These are phyloP conservation scores for Paracanthobrama guichenoti DNA, from an alignment of 2,113 vertebrate genomes.

Conservation along the genomic window DNA sequence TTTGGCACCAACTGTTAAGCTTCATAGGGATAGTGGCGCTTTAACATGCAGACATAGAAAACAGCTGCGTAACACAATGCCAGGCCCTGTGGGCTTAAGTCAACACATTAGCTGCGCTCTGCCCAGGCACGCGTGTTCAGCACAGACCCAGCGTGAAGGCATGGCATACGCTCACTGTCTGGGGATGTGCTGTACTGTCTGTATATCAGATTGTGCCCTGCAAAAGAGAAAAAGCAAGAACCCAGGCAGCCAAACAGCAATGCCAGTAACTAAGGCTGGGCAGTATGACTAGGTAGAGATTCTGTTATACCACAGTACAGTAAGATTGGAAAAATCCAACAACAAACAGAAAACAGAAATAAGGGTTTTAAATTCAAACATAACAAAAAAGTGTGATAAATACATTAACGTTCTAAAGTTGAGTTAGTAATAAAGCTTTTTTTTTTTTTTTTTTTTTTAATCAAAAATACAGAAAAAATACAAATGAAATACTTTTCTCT, in stretches of 20 bases:
- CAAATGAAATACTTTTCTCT: too few relatives aligned
- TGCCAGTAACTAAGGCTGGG: neutral
- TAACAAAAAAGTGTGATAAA: too few relatives aligned
- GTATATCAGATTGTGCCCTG: neutral
- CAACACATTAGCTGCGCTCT: conserved; percentile 70
- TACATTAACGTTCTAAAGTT: too few relatives aligned
- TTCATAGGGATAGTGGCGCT: conserved; percentile 57
- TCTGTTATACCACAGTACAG: neutral
- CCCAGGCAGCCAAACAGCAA: neutral
- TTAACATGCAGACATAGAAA: conserved; percentile 59
- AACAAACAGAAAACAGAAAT: neutral
- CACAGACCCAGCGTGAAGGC: conserved; percentile 50
- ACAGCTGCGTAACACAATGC: conserved; percentile 63
- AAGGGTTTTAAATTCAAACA: neutral
- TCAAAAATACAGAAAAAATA: too few relatives aligned
- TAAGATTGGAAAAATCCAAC: neutral
- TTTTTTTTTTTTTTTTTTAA: too few relatives aligned
- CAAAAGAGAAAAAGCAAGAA: neutral
- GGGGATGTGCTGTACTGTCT: conserved; percentile 29
- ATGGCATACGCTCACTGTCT: conserved; percentile 34
- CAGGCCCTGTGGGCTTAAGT: conserved; percentile 70
- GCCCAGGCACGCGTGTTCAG: conserved; percentile 56
- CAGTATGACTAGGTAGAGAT: neutral
- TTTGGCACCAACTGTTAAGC: conserved; percentile 52
- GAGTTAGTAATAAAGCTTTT: too few relatives aligned